A percentile compares a stretch with the other conserved stretches of the same genome.
Evolutionary conservation across 2,888 invertebrate species (phyloP).

Genomic region (Sphaeridia pumilis): DNA sequence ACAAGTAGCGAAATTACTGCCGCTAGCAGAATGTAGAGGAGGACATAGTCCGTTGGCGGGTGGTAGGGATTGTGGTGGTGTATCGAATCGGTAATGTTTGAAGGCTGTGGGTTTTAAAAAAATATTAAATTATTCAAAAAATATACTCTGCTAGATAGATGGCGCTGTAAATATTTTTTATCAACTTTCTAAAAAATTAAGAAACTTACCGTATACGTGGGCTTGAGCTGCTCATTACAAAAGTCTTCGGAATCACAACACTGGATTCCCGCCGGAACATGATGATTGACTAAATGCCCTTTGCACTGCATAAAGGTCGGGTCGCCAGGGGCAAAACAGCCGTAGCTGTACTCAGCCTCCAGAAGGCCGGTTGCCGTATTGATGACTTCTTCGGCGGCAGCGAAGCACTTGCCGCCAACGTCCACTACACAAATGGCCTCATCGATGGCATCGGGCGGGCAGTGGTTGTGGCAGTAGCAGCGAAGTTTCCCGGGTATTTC

Average conservation of each 20-base stretch:
- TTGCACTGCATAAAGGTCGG: conserved; percentile 74
- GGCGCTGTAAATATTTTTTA: no score
- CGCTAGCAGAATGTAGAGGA: conserved; percentile 30
- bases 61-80: conserved; percentile 25
- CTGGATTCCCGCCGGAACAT: conserved; percentile 64
- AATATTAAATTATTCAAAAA: not conserved
- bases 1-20: conserved; percentile 33
- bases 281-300: conserved; percentile 66
- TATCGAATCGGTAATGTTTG: conserved; percentile 20
- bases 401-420: conserved; percentile 72
- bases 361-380: conserved; percentile 52
- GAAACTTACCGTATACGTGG: conserved; percentile 41
- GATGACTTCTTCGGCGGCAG: conserved; percentile 64
- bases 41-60: conserved; percentile 30
- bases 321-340: conserved; percentile 81
- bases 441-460: conserved; percentile 24
- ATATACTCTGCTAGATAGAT: not conserved
- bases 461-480: conserved; percentile 34
- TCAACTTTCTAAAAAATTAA: no score
- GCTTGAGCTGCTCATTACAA: conserved; percentile 67
- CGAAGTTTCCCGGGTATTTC: conserved; percentile 23
- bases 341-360: conserved; percentile 65
- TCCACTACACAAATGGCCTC: conserved; percentile 32
- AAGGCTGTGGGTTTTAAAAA: conserved; percentile 17
- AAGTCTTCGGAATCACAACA: conserved; percentile 70